Conservation (phyloP, 2,113 vertebrate species). For the human region GRCh38 chr20:59971501-59972000, state of each 20-base stretch:
- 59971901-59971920: not conserved
- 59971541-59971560: fast-evolving
- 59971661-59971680: not conserved
- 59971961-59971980: slow-evolving; percentile 73
- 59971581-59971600: fast-evolving
- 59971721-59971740: fast-evolving
- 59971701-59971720: fast-evolving
- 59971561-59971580: fast-evolving
- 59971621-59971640: fast-evolving
- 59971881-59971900: not conserved
- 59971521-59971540: not conserved
- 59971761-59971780: not conserved
- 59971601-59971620: not conserved
- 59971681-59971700: fast-evolving
- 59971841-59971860: fast-evolving
- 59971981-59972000: slow-evolving; percentile 71
- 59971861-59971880: not conserved
- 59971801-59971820: not conserved
- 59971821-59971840: not conserved
- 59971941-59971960: slow-evolving; percentile 49
- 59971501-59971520: fast-evolving
- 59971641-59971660: fast-evolving
- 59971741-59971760: not conserved
- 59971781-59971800: not conserved
- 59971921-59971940: not conserved